Evolutionary conservation across 1,140 invertebrate genomes (phyloP).

Genomic region (Chionoecetes opilio): DNA sequence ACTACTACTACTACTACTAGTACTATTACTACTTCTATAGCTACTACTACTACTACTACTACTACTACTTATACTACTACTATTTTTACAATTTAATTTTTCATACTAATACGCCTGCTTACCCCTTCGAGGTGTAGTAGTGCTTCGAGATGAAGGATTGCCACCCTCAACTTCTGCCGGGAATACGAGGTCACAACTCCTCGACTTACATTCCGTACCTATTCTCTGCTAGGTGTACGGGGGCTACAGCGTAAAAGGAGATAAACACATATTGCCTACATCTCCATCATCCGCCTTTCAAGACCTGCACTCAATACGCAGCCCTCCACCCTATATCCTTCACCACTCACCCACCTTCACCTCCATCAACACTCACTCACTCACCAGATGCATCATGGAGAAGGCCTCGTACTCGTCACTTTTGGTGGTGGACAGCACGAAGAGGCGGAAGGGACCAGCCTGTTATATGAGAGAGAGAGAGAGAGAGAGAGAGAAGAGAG

Average conservation of each 20-base stretch:
- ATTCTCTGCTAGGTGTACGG: too few species aligned
- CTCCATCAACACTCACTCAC: neutral
- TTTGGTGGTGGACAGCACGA: slow-evolving; percentile 25
- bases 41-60: neutral
- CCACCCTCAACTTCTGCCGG: too few species aligned
- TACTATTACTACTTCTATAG: slow-evolving; percentile 34
- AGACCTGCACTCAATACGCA: too few species aligned
- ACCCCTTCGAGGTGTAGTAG: too few species aligned
- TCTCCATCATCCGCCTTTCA: too few species aligned
- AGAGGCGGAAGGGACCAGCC: slow-evolving; percentile 60
- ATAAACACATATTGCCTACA: too few species aligned
- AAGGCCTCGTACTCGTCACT: slow-evolving; percentile 64
- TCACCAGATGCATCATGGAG: slow-evolving; percentile 62
- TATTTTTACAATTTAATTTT: neutral
- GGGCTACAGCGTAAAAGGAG: too few species aligned
- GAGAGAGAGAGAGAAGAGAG: too few species aligned
- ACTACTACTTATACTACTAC: slow-evolving; percentile 24
- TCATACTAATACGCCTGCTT: neutral
- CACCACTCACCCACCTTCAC: neutral
- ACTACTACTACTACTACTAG: slow-evolving; percentile 50
- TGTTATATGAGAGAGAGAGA: neutral
- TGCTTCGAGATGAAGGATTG: too few species aligned
- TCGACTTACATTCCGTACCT: too few species aligned
- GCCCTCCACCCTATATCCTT: neutral
- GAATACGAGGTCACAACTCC: too few species aligned